These are phyloP conservation scores for Drosophila setifemur DNA, from an alignment of 1,140 invertebrate genomes.

Conservation along the genomic window DNA sequence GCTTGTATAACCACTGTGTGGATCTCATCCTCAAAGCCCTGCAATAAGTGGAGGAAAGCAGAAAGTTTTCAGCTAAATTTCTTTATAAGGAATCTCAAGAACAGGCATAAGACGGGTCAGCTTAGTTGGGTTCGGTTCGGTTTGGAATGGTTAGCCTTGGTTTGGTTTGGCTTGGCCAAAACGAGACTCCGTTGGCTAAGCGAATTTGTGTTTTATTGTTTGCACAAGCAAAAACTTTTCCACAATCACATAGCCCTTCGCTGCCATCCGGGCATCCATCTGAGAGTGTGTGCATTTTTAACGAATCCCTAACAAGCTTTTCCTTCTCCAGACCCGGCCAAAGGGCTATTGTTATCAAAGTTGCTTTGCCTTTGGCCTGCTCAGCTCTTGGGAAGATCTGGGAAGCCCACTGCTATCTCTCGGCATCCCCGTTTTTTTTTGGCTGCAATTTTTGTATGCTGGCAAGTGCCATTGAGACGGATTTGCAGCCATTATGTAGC, in stretches of 20 bases:
- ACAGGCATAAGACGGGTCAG: conserved; percentile 50
- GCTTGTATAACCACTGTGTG: conserved; percentile 82
- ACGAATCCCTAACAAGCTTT: conserved; percentile 79
- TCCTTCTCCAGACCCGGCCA: conserved; percentile 47
- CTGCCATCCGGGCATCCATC: conserved; percentile 26
- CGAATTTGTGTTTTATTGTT: conserved; percentile 81
- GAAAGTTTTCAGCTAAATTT: conserved; percentile 62
- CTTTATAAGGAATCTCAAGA: conserved; percentile 58
- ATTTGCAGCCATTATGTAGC: conserved; percentile 73
- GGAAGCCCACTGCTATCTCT: background rate
- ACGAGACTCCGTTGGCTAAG: conserved; percentile 48
- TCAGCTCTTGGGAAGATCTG: conserved; percentile 48
- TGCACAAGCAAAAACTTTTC: conserved; percentile 75
- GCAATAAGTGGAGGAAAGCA: conserved; percentile 44
- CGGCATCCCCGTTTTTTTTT: conserved; percentile 12
- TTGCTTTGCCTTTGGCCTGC: conserved; percentile 52
- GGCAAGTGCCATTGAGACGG: conserved; percentile 77
- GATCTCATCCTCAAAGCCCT: conserved; percentile 86
- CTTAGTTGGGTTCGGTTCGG: background rate
- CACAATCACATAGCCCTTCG: conserved; percentile 37
- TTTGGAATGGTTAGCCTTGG: too few relatives aligned
- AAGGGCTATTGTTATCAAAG: conserved; percentile 76
- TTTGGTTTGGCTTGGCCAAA: background rate
- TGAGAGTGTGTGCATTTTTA: conserved; percentile 69
- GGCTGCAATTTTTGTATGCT: conserved; percentile 30